Conservation (phyloP, 2,888 invertebrate genomes). For the Andrena trimmerana region DNA sequence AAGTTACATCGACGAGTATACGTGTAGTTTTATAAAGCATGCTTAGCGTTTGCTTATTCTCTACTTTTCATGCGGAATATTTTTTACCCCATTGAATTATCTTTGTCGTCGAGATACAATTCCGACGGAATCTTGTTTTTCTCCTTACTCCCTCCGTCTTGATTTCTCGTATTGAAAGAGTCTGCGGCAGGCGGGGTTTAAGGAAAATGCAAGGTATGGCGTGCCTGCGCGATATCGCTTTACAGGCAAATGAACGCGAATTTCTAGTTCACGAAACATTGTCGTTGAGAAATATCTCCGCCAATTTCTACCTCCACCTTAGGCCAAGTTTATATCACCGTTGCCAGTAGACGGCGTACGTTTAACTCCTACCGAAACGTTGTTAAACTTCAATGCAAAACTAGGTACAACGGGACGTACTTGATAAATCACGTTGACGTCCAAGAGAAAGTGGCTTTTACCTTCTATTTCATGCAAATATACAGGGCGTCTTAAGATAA, state of each 20-base stretch:
- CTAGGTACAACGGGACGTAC: conserved; percentile 6
- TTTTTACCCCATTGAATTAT: conserved; percentile 41
- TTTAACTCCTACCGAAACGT: not conserved
- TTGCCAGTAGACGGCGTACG: conserved; percentile 2
- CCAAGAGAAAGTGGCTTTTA: not conserved
- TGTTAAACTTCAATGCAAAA: conserved; percentile 47
- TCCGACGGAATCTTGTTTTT: conserved; percentile 3
- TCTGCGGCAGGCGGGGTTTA: not conserved
- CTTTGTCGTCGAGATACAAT: conserved; percentile 10
- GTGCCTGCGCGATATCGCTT: conserved; percentile 68
- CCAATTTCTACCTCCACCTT: conserved; percentile 37
- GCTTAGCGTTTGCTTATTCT: not conserved
- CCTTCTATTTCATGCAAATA: conserved; percentile 13
- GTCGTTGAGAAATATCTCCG: conserved; percentile 42
- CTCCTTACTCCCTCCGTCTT: conserved; percentile 31
- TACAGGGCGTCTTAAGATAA: not conserved
- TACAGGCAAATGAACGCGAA: conserved; percentile 65
- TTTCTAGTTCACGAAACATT: conserved; percentile 67
- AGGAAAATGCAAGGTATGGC: conserved; percentile 53
- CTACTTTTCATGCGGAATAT: conserved; percentile 18
- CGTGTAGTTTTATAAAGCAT: not conserved
- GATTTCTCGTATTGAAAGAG: conserved; percentile 44
- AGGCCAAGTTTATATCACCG: conserved; percentile 40
- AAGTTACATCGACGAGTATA: not conserved
- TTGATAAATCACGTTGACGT: conserved; percentile 19